These are phyloP conservation scores for Hyposoter didymator DNA, from an alignment of 2,888 invertebrate species.

Conservation along the genomic window DNA sequence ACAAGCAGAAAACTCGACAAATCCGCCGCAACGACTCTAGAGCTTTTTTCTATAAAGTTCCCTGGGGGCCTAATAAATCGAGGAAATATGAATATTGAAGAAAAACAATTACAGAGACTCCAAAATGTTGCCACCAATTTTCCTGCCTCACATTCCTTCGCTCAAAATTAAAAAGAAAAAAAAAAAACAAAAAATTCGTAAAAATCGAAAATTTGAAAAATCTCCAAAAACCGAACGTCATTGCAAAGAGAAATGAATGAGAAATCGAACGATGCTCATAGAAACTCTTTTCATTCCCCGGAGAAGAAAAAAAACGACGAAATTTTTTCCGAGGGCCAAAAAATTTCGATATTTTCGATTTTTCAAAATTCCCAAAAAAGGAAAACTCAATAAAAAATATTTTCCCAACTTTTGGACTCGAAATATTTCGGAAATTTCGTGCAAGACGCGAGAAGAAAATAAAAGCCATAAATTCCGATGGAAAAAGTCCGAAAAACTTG, in stretches of 20 bases:
- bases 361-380: not conserved
- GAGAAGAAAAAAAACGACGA: not conserved
- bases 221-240: not conserved
- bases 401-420: not conserved
- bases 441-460: not conserved
- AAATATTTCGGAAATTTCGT: not conserved
- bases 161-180: too few relatives aligned
- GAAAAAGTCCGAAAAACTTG: not conserved
- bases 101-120: too few relatives aligned
- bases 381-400: too few relatives aligned
- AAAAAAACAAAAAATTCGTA: too few relatives aligned
- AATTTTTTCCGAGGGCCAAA: not conserved
- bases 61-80: too few relatives aligned
- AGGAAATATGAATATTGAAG: too few relatives aligned
- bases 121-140: too few relatives aligned
- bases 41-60: not conserved
- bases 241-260: not conserved
- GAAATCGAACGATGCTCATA: not conserved
- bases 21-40: not conserved
- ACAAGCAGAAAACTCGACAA: not conserved
- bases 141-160: too few relatives aligned
- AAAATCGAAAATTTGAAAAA: too few relatives aligned
- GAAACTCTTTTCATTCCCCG: not conserved
- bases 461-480: too few relatives aligned
- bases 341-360: not conserved